Conservation (phyloP, 2,797 vertebrate genomes). For the Schizopygopsis pylzovi region DNA sequence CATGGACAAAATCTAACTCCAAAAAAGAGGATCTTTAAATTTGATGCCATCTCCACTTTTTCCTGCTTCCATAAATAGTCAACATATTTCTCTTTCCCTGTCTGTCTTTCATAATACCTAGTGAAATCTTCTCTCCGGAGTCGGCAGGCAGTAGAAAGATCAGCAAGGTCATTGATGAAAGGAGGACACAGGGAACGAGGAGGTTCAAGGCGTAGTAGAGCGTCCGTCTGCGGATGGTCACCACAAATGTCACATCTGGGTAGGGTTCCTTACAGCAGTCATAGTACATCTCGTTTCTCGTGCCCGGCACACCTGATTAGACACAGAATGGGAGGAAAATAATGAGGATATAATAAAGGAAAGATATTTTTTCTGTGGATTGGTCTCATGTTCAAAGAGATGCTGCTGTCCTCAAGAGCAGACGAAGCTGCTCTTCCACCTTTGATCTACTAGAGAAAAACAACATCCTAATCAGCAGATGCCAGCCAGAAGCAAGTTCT, state of each 20-base stretch:
- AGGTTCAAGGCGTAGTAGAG: conserved; percentile 84
- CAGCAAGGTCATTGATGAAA: conserved; percentile 84
- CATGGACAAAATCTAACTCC: not conserved
- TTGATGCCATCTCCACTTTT: not conserved
- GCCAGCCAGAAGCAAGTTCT: conserved; percentile 11
- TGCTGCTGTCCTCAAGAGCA: conserved; percentile 18
- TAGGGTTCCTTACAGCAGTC: conserved; percentile 85
- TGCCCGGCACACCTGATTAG: conserved; percentile 76
- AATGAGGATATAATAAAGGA: not conserved
- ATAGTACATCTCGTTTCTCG: conserved; percentile 75
- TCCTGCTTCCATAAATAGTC: not conserved
- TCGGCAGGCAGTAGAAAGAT: conserved; percentile 83
- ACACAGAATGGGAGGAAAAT: conserved; percentile 5
- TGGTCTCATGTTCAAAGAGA: conserved; percentile 35
- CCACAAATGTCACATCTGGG: conserved; percentile 80
- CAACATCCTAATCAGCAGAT: conserved; percentile 38
- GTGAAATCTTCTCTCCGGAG: conserved; percentile 84
- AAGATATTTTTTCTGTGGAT: not conserved
- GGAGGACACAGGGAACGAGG: conserved; percentile 82
- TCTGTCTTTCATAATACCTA: conserved; percentile 76
- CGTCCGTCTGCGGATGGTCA: conserved; percentile 80
- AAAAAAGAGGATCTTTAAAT: not conserved
- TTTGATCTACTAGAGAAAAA: conserved; percentile 35
- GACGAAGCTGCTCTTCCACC: conserved; percentile 8
- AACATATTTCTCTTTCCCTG: not conserved